Base-by-base conservation (phyloP, 2,797 vertebrate genomes). In the Tokudaia muenninki region DNA sequence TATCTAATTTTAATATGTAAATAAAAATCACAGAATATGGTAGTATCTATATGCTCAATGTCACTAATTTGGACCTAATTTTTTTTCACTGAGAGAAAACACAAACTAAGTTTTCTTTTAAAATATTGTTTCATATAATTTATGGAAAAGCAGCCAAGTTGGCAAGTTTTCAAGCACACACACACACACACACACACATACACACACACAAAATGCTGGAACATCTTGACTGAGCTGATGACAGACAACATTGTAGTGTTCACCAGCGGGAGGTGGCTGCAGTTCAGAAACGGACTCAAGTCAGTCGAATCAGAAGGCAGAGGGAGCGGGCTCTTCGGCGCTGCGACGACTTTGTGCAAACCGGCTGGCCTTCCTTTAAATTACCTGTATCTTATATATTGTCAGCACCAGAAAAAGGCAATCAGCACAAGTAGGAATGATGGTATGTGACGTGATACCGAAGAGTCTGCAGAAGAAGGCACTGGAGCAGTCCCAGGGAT, bases 301-400 rank as follows among this genome's bases (percentile, higher is more conserved):
- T 90, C n/a, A 92, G 41, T 0, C 6, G 83, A 97, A 61, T 74
- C 90, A 89, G 96, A 98, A 95, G 90, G 81, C 65, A 47, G 59
- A 83, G 41, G 44, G 44, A 88, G 57, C 41, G 44, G 0, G 79
- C 79, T 81, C 61, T 91, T 67, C 52, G 21, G 61, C 34, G 65
- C 47, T 44, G 52, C 24, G 79, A 37, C 77, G 97, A 92, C 90
- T 96, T 94, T 97, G 95, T 94, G 84, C 91, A 94, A 80, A 82
- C 74, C 81, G 93, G 81, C 92, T 82, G 98, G 88, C 87, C 97
- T 98, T 96, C 94, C 79, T 72, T 92, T 52, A 50, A 17, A 41
- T 75, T 97, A 95, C 89, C 90, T 86, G 83, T 84, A 94, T 94
- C 67, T 95, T 94, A 97, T 96, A 97, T 96, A 95, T 92, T 97